Conservation (phyloP, 1,140 invertebrate species). For the Conus ventricosus region DNA sequence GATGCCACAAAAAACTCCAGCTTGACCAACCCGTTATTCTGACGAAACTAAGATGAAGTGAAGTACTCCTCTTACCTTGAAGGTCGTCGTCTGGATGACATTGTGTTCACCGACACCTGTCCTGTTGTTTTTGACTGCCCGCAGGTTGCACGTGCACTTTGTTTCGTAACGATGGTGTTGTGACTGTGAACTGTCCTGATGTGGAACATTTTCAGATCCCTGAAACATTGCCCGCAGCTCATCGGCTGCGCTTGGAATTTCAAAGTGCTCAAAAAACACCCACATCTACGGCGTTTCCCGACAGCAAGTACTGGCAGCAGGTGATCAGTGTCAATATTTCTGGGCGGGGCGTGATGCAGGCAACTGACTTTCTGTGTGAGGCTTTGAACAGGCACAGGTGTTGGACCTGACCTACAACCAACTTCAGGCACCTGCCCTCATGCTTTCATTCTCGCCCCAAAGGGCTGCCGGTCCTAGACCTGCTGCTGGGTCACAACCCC, state of each 20-base stretch:
- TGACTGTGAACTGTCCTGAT: not conserved
- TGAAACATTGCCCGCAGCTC: not conserved
- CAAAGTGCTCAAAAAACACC: not conserved
- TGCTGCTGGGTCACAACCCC: constrained; percentile 24
- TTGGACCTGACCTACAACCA: constrained; percentile 33
- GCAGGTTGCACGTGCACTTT: constrained; percentile 10
- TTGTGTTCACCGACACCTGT: not conserved
- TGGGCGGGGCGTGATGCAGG: not conserved
- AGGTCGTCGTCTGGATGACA: not conserved
- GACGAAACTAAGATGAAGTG: constrained; percentile 8
- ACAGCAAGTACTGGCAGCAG: not conserved
- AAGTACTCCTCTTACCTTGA: not conserved
- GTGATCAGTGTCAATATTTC: constrained; percentile 16
- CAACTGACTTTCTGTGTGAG: constrained; percentile 21
- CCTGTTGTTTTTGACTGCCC: constrained; percentile 14
- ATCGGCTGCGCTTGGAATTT: not conserved
- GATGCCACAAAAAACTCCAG: not conserved
- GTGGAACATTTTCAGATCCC: not conserved
- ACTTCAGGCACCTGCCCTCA: not conserved
- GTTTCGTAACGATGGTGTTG: not conserved
- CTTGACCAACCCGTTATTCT: not conserved
- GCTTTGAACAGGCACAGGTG: not conserved
- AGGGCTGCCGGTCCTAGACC: not conserved
- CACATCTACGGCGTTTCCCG: not conserved
- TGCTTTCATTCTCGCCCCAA: constrained; percentile 9